phyloP scores from a whole-genome alignment of 2,888 invertebrate species.

The Scaptodrosophila latifasciaeformis region DNA sequence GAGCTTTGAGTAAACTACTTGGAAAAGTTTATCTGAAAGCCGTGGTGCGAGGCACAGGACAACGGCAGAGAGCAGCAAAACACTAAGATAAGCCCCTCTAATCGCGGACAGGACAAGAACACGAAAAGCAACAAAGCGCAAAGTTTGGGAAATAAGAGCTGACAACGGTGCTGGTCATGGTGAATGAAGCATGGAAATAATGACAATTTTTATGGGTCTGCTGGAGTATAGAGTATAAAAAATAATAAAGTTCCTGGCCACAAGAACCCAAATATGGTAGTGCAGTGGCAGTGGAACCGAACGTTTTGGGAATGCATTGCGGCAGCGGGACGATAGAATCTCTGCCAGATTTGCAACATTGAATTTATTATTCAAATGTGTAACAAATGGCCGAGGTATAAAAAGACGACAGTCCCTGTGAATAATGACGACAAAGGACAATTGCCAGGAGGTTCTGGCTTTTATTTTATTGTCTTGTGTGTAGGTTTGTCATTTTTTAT shows the following conservation, averaged over 20 bases:
- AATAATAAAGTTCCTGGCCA: not conserved
- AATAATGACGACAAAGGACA: slow-evolving; percentile 51
- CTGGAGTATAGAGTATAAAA: too few species aligned
- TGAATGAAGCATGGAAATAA: slow-evolving; percentile 46
- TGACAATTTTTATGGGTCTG: slow-evolving; percentile 56
- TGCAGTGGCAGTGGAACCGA: not conserved
- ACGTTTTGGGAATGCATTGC: not conserved
- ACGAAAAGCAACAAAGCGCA: slow-evolving; percentile 33
- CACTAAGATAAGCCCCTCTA: not conserved
- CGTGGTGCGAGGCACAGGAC: slow-evolving; percentile 27
- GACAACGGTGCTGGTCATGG: slow-evolving; percentile 11
- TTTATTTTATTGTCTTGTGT: too few species aligned
- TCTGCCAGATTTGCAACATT: slow-evolving; percentile 62
- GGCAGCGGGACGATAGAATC: not conserved
- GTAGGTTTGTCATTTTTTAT: slow-evolving; percentile 9
- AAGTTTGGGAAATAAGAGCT: slow-evolving; percentile 30
- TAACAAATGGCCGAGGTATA: slow-evolving; percentile 57
- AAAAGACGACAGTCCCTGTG: slow-evolving; percentile 62
- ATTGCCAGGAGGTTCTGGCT: slow-evolving; percentile 24
- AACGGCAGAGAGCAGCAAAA: slow-evolving; percentile 16
- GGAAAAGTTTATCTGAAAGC: slow-evolving; percentile 42
- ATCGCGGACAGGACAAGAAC: slow-evolving; percentile 15
- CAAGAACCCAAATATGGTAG: not conserved
- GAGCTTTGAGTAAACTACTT: slow-evolving; percentile 27
- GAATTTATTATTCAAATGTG: slow-evolving; percentile 69